Evolutionary conservation across 2,113 vertebrate genomes (phyloP).

Genomic region (Raja brachyura): DNA sequence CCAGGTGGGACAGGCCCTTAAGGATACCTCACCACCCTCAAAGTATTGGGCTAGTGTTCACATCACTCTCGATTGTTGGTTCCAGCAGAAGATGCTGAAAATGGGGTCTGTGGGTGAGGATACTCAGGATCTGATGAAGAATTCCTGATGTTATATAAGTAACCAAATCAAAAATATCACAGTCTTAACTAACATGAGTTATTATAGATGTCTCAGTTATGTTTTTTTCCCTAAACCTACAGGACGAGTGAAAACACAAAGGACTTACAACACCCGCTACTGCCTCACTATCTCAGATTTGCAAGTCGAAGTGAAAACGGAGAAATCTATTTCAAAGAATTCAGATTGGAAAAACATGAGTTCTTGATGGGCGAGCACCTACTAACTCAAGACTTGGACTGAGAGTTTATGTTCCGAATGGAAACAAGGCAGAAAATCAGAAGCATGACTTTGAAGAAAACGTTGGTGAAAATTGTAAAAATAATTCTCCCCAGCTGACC

Average conservation of each 20-base stretch:
- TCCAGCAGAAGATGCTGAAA: not conserved
- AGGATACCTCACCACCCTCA: not conserved
- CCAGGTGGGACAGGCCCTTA: no score
- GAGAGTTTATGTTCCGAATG: not conserved
- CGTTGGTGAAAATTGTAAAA: not conserved
- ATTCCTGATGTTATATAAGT: not conserved
- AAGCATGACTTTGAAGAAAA: not conserved
- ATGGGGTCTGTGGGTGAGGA: not conserved
- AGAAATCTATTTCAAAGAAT: not conserved
- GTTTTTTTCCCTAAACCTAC: not conserved
- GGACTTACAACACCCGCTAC: not conserved
- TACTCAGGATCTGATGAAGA: not conserved
- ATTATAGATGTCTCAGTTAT: not conserved
- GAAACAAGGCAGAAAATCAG: not conserved
- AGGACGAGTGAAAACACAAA: not conserved
- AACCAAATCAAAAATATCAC: not conserved
- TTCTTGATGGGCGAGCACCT: not conserved
- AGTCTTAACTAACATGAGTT: not conserved
- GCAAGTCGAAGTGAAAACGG: not conserved
- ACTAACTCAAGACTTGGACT: not conserved
- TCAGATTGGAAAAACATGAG: not conserved
- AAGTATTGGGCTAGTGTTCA: not conserved
- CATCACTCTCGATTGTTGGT: not conserved
- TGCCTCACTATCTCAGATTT: not conserved
- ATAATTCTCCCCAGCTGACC: not conserved